A percentile compares a stretch with the other conserved stretches of the same genome.
These are phyloP conservation scores for Ectemnius cavifrons DNA, from an alignment of 2,888 invertebrate genomes.

Conservation along the genomic window DNA sequence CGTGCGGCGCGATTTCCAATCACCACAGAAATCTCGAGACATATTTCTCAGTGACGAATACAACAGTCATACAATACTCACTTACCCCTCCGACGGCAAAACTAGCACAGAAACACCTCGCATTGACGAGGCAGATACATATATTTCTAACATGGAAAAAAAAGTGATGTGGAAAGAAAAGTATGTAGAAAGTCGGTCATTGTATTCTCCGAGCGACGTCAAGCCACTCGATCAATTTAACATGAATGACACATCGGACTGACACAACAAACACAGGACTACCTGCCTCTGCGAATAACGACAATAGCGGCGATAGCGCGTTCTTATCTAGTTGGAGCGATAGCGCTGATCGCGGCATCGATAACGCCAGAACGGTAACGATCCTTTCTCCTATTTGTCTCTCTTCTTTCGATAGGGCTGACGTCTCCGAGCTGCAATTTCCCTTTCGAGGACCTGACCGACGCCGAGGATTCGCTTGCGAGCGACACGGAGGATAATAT, in stretches of 20 bases:
- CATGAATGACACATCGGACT: constrained; percentile 21
- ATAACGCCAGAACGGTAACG: constrained; percentile 44
- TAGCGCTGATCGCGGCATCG: constrained; percentile 29
- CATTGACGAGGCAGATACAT: too few species aligned
- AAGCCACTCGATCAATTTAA: constrained; percentile 24
- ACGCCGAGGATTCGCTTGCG: constrained; percentile 75
- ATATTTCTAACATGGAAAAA: too few species aligned
- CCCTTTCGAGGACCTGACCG: constrained; percentile 76
- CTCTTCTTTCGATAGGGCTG: constrained; percentile 73
- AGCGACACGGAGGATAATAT: constrained; percentile 75
- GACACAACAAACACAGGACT: constrained; percentile 44
- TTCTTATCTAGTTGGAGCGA: constrained; percentile 43
- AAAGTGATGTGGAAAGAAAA: constrained; percentile 11
- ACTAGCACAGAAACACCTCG: too few species aligned
- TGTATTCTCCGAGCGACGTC: constrained; percentile 8
- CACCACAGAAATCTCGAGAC: too few species aligned
- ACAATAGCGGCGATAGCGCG: constrained; percentile 43
- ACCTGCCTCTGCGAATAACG: constrained; percentile 58
- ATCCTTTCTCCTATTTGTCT: constrained; percentile 59
- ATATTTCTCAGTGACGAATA: not conserved
- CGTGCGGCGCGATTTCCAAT: too few species aligned
- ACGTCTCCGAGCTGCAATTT: constrained; percentile 74
- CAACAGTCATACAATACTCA: constrained; percentile 2
- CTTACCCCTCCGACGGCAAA: too few species aligned
- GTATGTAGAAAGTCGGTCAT: constrained; percentile 23